Conservation (phyloP, 2,888 invertebrate genomes). For the Panzeria rudis region DNA sequence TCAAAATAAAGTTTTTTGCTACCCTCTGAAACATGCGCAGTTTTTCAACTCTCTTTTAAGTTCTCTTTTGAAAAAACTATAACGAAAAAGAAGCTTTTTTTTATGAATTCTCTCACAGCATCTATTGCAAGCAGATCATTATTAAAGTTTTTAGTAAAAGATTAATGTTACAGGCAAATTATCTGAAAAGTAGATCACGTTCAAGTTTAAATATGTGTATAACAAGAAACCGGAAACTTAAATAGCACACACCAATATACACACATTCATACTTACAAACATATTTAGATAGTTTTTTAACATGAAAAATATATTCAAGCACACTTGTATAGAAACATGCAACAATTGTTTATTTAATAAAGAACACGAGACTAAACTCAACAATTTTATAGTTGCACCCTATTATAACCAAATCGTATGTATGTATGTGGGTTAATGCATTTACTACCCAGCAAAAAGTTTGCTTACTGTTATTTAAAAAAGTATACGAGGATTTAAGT, state of each 20-base stretch:
- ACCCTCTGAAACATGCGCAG: conserved; percentile 52
- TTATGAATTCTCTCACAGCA: conserved; percentile 13
- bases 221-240: conserved; percentile 61
- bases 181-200: conserved; percentile 55
- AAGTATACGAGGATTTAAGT: too few relatives aligned
- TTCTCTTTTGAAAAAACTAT: neutral
- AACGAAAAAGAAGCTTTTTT: conserved; percentile 33
- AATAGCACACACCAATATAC: neutral
- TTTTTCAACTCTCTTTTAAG: neutral
- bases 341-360: conserved; percentile 12
- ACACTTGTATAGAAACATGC: neutral
- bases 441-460: neutral
- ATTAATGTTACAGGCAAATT: conserved; percentile 1
- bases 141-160: conserved; percentile 3
- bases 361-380: conserved; percentile 8
- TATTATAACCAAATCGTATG: neutral
- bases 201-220: conserved; percentile 58
- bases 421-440: neutral
- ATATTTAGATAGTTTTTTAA: neutral
- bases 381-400: conserved; percentile 2
- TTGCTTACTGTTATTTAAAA: too few relatives aligned
- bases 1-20: conserved; percentile 54
- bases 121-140: conserved; percentile 2
- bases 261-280: neutral
- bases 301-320: neutral